These are phyloP conservation scores for Malthinus flaveolus DNA, from an alignment of 2,888 invertebrate species.

Conservation along the genomic window DNA sequence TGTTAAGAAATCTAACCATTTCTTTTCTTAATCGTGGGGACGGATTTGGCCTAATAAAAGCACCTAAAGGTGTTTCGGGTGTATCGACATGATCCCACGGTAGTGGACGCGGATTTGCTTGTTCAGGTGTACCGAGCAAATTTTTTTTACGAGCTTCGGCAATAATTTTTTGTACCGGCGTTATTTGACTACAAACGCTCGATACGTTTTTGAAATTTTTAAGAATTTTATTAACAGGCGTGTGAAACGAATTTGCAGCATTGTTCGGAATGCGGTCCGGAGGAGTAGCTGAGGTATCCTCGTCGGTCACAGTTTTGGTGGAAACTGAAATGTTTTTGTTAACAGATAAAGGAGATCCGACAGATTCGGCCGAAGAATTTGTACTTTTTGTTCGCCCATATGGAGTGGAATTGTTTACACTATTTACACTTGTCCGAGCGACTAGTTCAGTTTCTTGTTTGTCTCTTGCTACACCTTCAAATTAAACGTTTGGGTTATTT, in stretches of 20 bases:
- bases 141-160: slow-evolving; percentile 44
- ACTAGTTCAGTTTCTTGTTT: too few species aligned
- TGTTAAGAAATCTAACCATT: slow-evolving; percentile 56
- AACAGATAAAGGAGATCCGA: too few species aligned
- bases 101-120: slow-evolving; percentile 47
- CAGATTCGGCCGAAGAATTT: background rate
- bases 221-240: slow-evolving; percentile 13
- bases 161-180: slow-evolving; percentile 50
- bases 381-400: background rate
- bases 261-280: too few species aligned
- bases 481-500: too few species aligned
- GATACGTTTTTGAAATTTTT: slow-evolving; percentile 7
- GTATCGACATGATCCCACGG: slow-evolving; percentile 53
- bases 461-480: too few species aligned
- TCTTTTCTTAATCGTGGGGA: slow-evolving; percentile 58
- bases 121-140: slow-evolving; percentile 39
- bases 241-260: background rate
- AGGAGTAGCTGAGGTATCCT: too few species aligned
- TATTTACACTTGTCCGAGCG: too few species aligned
- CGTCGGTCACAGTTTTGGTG: too few species aligned
- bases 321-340: too few species aligned
- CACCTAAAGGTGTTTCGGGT: slow-evolving; percentile 62
- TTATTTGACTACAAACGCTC: slow-evolving; percentile 42
- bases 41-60: slow-evolving; percentile 56
- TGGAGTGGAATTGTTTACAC: too few species aligned